phyloP scores from a whole-genome alignment of 2,797 vertebrate species.

The Pitangus sulphuratus region DNA sequence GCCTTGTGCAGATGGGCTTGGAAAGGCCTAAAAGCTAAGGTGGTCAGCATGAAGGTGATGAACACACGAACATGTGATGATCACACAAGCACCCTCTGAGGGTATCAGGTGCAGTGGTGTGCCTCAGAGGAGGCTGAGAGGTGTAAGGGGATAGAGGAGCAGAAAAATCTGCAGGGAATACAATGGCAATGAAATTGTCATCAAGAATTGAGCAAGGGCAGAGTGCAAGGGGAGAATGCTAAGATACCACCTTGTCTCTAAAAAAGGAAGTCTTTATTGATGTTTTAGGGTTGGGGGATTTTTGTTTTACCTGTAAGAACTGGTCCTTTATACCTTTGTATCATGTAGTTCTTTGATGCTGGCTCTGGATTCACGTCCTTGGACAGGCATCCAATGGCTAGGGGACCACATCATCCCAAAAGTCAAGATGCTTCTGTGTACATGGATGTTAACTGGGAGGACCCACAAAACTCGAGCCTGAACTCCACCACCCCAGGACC shows the following conservation, averaged over 20 bases:
- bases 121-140: background rate
- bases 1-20: background rate
- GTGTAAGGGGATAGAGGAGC: background rate
- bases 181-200: background rate
- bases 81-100: fast-evolving
- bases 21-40: background rate
- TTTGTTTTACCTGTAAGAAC: conserved; percentile 44
- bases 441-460: background rate
- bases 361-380: background rate
- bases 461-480: background rate
- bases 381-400: background rate
- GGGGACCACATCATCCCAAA: background rate
- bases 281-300: background rate
- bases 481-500: background rate
- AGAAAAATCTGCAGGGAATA: background rate
- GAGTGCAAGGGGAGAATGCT: background rate
- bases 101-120: fast-evolving
- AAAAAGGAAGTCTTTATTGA: background rate
- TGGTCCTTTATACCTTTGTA: conserved; percentile 13
- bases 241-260: background rate
- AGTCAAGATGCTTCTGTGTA: background rate
- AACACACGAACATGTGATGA: background rate
- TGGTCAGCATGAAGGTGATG: background rate
- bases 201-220: background rate
- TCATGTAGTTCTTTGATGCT: conserved; percentile 1